Evolutionary conservation across 2,797 vertebrate genomes (phyloP), one percentile per base, ranked within the genome.

Genomic region (Gadopsis marmoratus): DNA sequence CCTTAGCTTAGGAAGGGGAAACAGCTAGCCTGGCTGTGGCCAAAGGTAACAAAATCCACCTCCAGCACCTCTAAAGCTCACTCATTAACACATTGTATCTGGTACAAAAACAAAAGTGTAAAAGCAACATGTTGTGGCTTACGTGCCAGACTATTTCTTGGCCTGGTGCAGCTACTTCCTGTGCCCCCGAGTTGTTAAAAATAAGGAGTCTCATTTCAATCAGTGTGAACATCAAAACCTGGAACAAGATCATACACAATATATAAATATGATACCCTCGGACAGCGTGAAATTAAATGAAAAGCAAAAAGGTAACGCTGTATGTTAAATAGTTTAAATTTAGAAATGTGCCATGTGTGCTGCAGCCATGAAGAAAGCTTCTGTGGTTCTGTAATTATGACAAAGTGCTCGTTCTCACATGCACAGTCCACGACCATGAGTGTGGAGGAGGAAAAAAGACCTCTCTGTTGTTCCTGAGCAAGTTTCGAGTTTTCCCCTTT

Each of bases 401-500:
- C 23, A 64, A 65, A 7, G 26, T 51, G 37, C 48, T 62, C 45
- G 12, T 62, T 51, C 47, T 37, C 48, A 21, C 39, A 33, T 11
- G 23, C 19, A 39, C 51, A 31, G 19, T 31, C 33, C 26, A 55
- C 19, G 12, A 43, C 1, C 1, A 29, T 54, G 8, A 60, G 50
- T 41, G 48, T 43, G 53, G 72, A 56, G 41, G 17, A 58, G 33
- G 29, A 48, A 61, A 73, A 23, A 19, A 9, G 10, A 8, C 19
- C 41, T 78, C 37, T 45, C 21, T 71, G 10, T 60, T 68, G 53
- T 51, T 67, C 67, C 39, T 53, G 50, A 69, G 51, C 43, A 53
- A 58, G 78, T 81, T 86, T 88, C 11, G 7, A 84, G 70, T 84
- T 82, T 79, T 76, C 23, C 14, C 50, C 54, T 83, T 76, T 71